Evolutionary conservation across 2,888 invertebrate species (phyloP).

Genomic region (Synergus umbraculus): DNA sequence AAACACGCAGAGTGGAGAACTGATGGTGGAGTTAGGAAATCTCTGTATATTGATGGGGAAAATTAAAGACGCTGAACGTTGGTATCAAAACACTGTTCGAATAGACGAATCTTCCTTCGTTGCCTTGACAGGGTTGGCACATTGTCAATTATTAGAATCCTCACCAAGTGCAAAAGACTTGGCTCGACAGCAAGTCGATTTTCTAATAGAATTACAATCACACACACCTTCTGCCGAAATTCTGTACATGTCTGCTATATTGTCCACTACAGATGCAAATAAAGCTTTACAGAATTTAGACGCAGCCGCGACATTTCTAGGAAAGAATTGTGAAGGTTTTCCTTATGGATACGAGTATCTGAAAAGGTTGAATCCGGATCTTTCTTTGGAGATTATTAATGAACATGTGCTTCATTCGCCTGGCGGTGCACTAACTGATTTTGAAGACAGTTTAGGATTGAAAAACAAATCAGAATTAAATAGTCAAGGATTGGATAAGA

Average conservation of each 20-base stretch:
- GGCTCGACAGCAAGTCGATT: slow-evolving; percentile 91
- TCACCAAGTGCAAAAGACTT: slow-evolving; percentile 82
- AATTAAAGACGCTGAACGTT: slow-evolving; percentile 87
- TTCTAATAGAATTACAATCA: slow-evolving; percentile 87
- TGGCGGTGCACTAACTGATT: slow-evolving; percentile 77
- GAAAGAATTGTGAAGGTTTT: slow-evolving; percentile 78
- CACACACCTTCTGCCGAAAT: slow-evolving; percentile 79
- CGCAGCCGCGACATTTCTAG: slow-evolving; percentile 81
- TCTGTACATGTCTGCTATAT: slow-evolving; percentile 84
- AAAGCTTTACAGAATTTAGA: slow-evolving; percentile 82
- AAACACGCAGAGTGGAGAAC: slow-evolving; percentile 82
- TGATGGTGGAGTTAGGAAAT: slow-evolving; percentile 90
- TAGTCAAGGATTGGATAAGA: slow-evolving; percentile 54
- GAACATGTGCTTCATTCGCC: slow-evolving; percentile 88
- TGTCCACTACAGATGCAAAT: slow-evolving; percentile 78
- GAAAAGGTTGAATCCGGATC: slow-evolving; percentile 89
- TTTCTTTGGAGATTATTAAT: slow-evolving; percentile 87
- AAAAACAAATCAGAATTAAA: not conserved
- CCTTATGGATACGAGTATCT: slow-evolving; percentile 88
- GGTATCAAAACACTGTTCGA: slow-evolving; percentile 89
- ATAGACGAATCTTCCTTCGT: slow-evolving; percentile 89
- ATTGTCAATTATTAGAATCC: slow-evolving; percentile 88
- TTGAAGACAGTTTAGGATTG: not conserved
- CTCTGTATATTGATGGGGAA: slow-evolving; percentile 87
- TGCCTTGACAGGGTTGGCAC: slow-evolving; percentile 89